Conservation (phyloP, 2,113 vertebrate genomes). For the Rhea americana region DNA sequence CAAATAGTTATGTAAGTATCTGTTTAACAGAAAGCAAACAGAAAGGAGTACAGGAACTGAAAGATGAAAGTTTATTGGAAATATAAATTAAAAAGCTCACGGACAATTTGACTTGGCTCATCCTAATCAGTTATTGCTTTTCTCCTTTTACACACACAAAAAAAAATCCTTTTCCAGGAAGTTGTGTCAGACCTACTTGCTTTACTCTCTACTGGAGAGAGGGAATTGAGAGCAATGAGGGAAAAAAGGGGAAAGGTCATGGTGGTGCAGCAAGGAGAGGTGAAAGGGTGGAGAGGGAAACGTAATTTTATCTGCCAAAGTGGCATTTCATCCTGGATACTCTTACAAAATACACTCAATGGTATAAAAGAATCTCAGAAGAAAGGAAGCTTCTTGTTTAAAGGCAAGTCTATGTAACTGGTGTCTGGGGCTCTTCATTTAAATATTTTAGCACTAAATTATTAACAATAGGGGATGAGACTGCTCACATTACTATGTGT, state of each 20-base stretch:
- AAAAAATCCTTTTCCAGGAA: background rate
- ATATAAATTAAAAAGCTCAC: background rate
- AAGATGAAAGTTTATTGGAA: background rate
- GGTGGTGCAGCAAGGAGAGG: background rate
- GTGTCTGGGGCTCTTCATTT: background rate
- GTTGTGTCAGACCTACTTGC: background rate
- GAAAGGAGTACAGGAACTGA: fast-evolving
- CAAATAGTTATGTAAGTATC: background rate
- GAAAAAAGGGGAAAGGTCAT: background rate
- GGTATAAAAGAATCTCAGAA: background rate
- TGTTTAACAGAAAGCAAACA: background rate
- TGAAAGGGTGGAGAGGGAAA: background rate
- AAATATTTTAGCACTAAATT: background rate
- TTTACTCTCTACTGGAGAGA: background rate
- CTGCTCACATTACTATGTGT: background rate
- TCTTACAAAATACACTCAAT: background rate
- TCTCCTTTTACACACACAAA: too few species aligned
- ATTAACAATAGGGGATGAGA: background rate
- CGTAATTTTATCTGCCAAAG: background rate
- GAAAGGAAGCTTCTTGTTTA: background rate
- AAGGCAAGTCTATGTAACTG: background rate
- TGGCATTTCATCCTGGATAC: background rate
- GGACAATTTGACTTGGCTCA: background rate
- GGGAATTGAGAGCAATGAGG: background rate
- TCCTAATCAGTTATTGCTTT: background rate